These are phyloP conservation scores for Pammene fasciana DNA, from an alignment of 2,888 invertebrate species.

Conservation along the genomic window DNA sequence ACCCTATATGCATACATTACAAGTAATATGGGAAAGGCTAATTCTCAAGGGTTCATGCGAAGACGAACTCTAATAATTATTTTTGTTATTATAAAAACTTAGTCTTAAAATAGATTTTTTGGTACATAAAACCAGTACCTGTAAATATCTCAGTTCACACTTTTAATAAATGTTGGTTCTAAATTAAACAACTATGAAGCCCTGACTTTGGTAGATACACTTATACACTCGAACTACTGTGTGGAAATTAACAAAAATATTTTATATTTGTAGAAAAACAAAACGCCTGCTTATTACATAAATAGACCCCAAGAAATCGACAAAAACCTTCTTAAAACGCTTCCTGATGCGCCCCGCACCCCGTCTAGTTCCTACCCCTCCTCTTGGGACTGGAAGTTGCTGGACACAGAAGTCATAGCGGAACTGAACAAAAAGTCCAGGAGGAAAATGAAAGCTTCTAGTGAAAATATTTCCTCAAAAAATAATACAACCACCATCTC, in stretches of 20 bases:
- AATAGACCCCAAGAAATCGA: constrained; percentile 91
- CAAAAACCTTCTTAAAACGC: constrained; percentile 85
- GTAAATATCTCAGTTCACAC: too few relatives aligned
- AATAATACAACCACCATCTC: constrained; percentile 73
- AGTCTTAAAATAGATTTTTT: too few relatives aligned
- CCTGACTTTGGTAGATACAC: too few relatives aligned
- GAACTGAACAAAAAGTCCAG: constrained; percentile 73
- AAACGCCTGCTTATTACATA: constrained; percentile 90
- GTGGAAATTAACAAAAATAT: not conserved
- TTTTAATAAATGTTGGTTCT: too few relatives aligned
- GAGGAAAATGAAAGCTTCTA: constrained; percentile 71
- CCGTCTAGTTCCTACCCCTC: constrained; percentile 87
- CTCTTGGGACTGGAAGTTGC: constrained; percentile 88
- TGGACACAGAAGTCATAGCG: constrained; percentile 79
- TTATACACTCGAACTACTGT: not conserved
- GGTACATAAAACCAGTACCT: too few relatives aligned
- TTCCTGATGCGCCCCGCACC: constrained; percentile 93
- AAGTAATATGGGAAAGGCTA: too few relatives aligned
- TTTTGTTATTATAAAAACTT: too few relatives aligned
- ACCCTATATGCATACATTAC: too few relatives aligned
- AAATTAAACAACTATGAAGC: too few relatives aligned
- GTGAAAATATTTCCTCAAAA: constrained; percentile 77
- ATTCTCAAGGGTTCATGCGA: too few relatives aligned
- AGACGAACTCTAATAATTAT: too few relatives aligned
- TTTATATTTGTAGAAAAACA: constrained; percentile 87